Conservation (phyloP, 2,888 invertebrate species). For the Drosophila niveifrons region DNA sequence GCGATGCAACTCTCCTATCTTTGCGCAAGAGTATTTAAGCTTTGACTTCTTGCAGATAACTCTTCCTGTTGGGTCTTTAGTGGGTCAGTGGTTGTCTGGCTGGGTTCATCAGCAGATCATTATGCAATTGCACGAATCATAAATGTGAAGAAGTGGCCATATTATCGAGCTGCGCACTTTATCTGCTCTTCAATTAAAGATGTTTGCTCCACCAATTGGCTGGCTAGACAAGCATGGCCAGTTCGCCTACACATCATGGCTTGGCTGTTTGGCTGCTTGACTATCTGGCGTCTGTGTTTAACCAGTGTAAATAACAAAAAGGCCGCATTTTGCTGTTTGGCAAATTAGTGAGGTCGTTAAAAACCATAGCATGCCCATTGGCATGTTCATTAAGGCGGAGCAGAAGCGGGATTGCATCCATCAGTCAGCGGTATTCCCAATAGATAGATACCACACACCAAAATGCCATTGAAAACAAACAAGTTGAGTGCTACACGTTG, state of each 20-base stretch:
- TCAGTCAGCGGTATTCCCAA: slow-evolving; percentile 15
- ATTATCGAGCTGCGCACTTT: slow-evolving; percentile 56
- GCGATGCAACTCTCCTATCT: neutral
- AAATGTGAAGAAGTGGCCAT: slow-evolving; percentile 48
- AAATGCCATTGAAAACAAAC: slow-evolving; percentile 81
- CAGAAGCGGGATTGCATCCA: slow-evolving; percentile 3
- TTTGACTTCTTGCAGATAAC: neutral
- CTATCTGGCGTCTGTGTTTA: slow-evolving; percentile 49
- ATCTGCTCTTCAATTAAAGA: slow-evolving; percentile 61
- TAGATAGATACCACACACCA: slow-evolving; percentile 4
- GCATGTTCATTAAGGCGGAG: slow-evolving; percentile 17
- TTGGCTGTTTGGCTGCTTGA: slow-evolving; percentile 1
- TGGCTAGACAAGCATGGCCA: slow-evolving; percentile 48
- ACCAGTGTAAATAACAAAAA: slow-evolving; percentile 62
- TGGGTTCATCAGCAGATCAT: slow-evolving; percentile 54
- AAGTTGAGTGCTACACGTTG: slow-evolving; percentile 40
- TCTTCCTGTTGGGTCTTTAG: slow-evolving; percentile 35
- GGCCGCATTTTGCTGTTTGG: slow-evolving; percentile 68
- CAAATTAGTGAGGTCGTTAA: slow-evolving; percentile 79
- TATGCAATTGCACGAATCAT: slow-evolving; percentile 64
- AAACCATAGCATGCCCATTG: slow-evolving; percentile 54
- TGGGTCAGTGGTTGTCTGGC: slow-evolving; percentile 62
- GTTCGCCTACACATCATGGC: slow-evolving; percentile 47
- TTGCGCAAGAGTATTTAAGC: slow-evolving; percentile 22
- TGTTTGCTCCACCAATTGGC: slow-evolving; percentile 73